Conservation (phyloP, 2,113 vertebrate species). For the Nanger granti region DNA sequence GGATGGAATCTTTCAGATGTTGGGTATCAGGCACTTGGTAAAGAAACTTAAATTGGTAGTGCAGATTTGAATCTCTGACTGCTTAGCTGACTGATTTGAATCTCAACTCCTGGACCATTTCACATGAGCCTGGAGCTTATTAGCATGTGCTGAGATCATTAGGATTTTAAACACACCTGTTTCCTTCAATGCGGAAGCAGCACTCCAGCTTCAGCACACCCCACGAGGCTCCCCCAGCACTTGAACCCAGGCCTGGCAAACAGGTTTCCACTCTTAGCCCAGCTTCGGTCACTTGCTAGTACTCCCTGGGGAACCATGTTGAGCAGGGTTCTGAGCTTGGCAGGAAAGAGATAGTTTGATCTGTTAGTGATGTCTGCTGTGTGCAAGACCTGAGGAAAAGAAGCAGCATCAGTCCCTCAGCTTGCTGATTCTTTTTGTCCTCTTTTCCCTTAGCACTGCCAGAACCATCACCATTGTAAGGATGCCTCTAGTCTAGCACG, state of each 20-base stretch:
- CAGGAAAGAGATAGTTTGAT: neutral
- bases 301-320: neutral
- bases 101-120: neutral
- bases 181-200: neutral
- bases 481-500: neutral
- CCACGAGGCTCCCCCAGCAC: neutral
- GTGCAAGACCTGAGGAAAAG: neutral
- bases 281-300: neutral
- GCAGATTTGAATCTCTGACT: neutral
- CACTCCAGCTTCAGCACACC: neutral
- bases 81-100: neutral
- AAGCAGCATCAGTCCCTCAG: neutral
- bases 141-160: neutral
- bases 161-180: neutral
- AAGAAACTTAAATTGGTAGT: neutral
- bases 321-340: neutral
- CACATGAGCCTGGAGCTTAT: neutral
- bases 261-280: neutral
- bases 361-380: neutral
- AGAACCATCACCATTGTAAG: neutral
- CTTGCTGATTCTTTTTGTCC: neutral
- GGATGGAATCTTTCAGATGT: neutral
- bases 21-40: neutral
- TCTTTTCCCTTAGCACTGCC: neutral
- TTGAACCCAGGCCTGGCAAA: neutral